Percentiles rank a stretch among this genome's conserved stretches.
phyloP scores from a whole-genome alignment of 2,113 vertebrate genomes.

The Leiothrix lutea region DNA sequence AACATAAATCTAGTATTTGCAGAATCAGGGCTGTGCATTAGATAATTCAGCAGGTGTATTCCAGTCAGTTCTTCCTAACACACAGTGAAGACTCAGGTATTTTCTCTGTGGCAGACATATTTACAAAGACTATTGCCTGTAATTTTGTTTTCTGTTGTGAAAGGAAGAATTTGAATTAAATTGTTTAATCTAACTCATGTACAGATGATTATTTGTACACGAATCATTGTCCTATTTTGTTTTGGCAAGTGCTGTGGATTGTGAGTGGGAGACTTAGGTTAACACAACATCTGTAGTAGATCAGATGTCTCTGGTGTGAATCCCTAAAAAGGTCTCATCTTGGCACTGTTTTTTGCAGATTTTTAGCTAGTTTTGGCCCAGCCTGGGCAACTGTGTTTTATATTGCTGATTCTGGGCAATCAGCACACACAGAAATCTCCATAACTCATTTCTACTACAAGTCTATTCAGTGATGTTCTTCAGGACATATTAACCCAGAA shows the following conservation, averaged over 20 bases:
- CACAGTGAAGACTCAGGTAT: background rate
- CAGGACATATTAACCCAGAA: background rate
- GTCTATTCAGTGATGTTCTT: background rate
- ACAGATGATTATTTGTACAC: accelerated
- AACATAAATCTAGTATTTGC: background rate
- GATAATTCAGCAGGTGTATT: background rate
- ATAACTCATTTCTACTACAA: background rate
- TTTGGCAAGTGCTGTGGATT: background rate
- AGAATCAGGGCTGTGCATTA: background rate
- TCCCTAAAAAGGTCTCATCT: background rate
- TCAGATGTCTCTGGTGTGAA: background rate
- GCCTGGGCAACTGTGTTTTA: background rate
- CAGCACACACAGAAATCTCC: background rate
- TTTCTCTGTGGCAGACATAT: background rate
- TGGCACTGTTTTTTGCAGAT: background rate
- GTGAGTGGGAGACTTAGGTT: background rate
- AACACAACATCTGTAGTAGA: background rate
- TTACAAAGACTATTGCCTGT: background rate
- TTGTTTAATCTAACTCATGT: background rate
- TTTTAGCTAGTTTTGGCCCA: background rate
- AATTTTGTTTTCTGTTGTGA: background rate
- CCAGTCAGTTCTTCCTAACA: background rate
- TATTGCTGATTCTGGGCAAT: background rate
- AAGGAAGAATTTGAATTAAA: background rate
- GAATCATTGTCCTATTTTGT: background rate